Conservation (phyloP, 2,113 vertebrate genomes). For the Lethenteron reissneri region DNA sequence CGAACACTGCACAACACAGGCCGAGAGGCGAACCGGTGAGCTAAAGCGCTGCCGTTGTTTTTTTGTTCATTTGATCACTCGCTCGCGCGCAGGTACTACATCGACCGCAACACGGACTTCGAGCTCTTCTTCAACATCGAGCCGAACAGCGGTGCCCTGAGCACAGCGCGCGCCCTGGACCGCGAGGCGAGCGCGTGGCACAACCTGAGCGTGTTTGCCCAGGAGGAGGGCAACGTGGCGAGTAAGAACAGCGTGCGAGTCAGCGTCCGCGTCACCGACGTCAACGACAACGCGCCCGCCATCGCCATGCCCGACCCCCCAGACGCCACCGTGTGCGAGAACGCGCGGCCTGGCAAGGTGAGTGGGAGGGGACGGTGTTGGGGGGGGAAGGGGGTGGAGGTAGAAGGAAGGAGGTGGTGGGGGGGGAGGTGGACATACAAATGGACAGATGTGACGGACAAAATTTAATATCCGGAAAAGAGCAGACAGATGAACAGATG, state of each 20-base stretch:
- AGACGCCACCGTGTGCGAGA: too few species aligned
- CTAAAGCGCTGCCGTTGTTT: too few species aligned
- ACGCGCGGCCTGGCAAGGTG: neutral
- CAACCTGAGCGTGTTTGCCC: slow-evolving; percentile 82
- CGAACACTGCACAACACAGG: too few species aligned
- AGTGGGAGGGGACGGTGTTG: neutral
- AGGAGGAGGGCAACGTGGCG: slow-evolving; percentile 53
- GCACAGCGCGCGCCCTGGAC: slow-evolving; percentile 68
- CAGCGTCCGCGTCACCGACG: neutral
- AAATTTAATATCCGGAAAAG: too few species aligned
- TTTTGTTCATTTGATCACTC: too few species aligned
- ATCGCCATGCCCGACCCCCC: neutral
- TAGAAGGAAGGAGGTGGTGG: neutral
- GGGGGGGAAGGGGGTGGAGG: neutral
- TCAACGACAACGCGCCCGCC: slow-evolving; percentile 6
- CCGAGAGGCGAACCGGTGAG: too few species aligned
- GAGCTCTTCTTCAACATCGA: slow-evolving; percentile 93
- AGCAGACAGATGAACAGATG: too few species aligned
- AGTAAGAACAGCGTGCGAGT: neutral
- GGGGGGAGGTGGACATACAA: too few species aligned
- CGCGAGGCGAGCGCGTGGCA: slow-evolving; percentile 66
- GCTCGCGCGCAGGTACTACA: slow-evolving; percentile 47
- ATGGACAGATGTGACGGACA: too few species aligned
- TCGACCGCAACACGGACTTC: slow-evolving; percentile 85
- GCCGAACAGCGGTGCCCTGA: slow-evolving; percentile 61